phyloP scores from a whole-genome alignment of 2,113 vertebrate species.

The Muntiacus reevesi region DNA sequence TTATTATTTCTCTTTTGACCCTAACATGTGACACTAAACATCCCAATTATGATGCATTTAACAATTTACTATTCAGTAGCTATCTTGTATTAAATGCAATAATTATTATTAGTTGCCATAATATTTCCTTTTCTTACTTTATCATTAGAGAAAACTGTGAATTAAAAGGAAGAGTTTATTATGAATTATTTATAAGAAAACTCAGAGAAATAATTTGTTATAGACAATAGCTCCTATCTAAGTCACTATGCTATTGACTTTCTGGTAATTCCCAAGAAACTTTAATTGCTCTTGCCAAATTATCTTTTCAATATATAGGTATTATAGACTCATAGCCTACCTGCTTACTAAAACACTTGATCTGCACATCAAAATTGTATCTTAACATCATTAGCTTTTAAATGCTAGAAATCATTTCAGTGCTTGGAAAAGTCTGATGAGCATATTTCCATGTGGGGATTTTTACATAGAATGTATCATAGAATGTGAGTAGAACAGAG shows the following conservation, averaged over 20 bases:
- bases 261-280: neutral
- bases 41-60: neutral
- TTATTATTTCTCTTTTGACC: neutral
- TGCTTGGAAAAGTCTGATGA: neutral
- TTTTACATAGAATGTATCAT: neutral
- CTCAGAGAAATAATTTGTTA: neutral
- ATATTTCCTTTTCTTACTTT: neutral
- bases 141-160: neutral
- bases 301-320: neutral
- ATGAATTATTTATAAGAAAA: constrained; percentile 12
- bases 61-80: neutral
- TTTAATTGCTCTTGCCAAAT: neutral
- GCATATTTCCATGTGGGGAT: neutral
- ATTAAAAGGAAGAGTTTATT: neutral
- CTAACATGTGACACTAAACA: neutral
- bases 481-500: neutral
- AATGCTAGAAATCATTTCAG: neutral
- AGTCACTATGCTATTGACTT: neutral
- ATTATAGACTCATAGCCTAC: neutral
- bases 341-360: neutral
- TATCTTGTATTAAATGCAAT: neutral
- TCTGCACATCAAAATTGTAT: neutral
- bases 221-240: neutral
- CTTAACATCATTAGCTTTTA: neutral
- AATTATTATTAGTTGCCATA: neutral